A percentile compares a stretch with the other conserved stretches of the same genome.
These are phyloP conservation scores for Premnoplex brunnescens DNA, from an alignment of 2,797 vertebrate species.

Conservation along the genomic window DNA sequence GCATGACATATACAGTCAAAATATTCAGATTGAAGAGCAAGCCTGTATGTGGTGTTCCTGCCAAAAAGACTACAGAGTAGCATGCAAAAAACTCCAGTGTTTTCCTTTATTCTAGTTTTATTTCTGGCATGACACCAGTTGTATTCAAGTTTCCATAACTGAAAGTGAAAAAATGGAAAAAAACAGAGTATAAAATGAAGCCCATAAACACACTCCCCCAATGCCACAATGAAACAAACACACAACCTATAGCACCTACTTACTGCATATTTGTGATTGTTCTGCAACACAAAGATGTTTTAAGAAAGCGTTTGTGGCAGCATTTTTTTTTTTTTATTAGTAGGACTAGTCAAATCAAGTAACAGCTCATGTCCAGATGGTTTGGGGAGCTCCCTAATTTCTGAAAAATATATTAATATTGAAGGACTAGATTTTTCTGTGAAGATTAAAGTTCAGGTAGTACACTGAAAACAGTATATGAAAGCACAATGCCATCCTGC, in stretches of 20 bases:
- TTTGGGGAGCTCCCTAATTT: neutral
- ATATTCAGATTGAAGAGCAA: neutral
- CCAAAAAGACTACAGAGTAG: neutral
- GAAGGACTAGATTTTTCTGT: neutral
- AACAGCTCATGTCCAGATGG: neutral
- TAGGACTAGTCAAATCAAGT: neutral
- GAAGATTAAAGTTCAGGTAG: neutral
- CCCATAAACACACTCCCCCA: neutral
- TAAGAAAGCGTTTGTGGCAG: neutral
- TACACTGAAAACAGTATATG: neutral
- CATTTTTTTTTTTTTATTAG: neutral
- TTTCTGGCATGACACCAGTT: neutral
- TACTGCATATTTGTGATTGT: neutral
- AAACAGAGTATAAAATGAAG: neutral
- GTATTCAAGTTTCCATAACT: neutral
- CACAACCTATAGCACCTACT: neutral
- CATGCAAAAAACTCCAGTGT: neutral
- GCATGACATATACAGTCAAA: neutral
- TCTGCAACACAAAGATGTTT: neutral
- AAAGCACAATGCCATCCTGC: neutral
- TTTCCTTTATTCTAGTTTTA: neutral
- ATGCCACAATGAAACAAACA: neutral
- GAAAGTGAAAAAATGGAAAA: neutral
- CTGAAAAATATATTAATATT: neutral
- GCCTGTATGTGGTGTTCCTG: neutral